These are phyloP conservation scores for Orthonychiurus folsomi DNA, from an alignment of 2,888 invertebrate genomes.

Conservation along the genomic window DNA sequence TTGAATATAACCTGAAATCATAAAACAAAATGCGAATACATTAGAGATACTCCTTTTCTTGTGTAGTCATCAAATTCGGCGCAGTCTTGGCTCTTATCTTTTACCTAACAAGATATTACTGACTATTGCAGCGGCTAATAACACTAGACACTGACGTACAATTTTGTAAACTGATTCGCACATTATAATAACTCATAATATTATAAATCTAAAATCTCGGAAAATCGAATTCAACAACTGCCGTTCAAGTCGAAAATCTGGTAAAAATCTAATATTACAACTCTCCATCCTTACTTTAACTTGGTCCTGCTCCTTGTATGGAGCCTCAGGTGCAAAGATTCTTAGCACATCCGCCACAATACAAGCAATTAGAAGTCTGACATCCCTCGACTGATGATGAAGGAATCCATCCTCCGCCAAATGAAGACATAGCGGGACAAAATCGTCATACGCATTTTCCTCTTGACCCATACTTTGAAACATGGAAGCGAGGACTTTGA, in stretches of 20 bases:
- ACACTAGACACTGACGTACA: too few species aligned
- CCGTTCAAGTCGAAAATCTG: neutral
- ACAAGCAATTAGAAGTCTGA: constrained; percentile 88
- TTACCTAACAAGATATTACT: neutral
- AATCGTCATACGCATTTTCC: constrained; percentile 85
- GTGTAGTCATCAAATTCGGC: neutral
- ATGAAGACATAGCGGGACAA: constrained; percentile 82
- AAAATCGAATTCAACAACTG: too few species aligned
- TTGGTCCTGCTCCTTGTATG: constrained; percentile 91
- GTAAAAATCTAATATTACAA: neutral
- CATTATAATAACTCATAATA: too few species aligned
- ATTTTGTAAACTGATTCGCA: too few species aligned
- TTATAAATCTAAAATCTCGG: too few species aligned
- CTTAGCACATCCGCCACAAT: constrained; percentile 94
- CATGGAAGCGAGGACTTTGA: constrained; percentile 88
- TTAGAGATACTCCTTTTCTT: too few species aligned
- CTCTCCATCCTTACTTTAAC: constrained; percentile 54
- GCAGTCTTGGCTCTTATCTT: neutral
- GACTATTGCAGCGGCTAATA: too few species aligned
- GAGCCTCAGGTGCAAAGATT: constrained; percentile 95
- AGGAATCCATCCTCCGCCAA: constrained; percentile 88
- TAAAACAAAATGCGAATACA: too few species aligned
- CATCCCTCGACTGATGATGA: constrained; percentile 80
- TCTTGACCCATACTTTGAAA: constrained; percentile 95
- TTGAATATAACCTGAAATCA: constrained; percentile 74